Base-by-base conservation (phyloP, 2,797 vertebrate species). In the Masticophis lateralis region DNA sequence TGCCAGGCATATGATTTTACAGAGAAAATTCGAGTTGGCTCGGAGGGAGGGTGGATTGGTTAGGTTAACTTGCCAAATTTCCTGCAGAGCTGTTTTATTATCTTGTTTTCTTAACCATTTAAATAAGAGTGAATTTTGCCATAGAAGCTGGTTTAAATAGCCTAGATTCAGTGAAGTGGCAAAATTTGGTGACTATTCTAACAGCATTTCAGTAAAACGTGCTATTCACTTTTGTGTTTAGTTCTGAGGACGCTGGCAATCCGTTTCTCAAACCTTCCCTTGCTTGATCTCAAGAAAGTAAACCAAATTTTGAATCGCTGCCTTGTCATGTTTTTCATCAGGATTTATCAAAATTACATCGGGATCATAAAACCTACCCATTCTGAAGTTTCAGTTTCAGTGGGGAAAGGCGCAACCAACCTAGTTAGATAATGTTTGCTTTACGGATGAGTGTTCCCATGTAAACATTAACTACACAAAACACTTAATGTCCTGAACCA, bases 391-490 rank as follows among this genome's bases (percentile, higher is more conserved):
- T 91, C n/a, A n/a, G 47, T 89, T 89, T 89, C 59, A 27, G 11
- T 56, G 13, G 87, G 59, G 93, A 89, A 74, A 14, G 87, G 47
- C 87, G 88, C 12, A 51, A 86, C 59, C 60, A 66, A 87, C 37
- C 51, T 66, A 43, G 61, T 56, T 88, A 88, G 20, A 13, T 32
- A 91, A 88, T 93, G 57, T 91, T 93, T 91, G 56, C 69, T 91
- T 43, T 91, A n/a, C 3, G 66, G 69, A 86, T 93, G 90, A 93
- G 87, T 93, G 86, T 89, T 83, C 90, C 56, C 89, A 74, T 93
- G 69, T 93, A 93, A 93, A 93, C 90, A 93, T 91, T 91, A 93
- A 91, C 90, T 18, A 91, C 28, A 74, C 69, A 57, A 90, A 56
- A 9, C n/a, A 32, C 18, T 86, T 69, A 86, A 63, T 89, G 90